Conservation (phyloP, 2,888 invertebrate genomes). For the Oscheius sp. region DNA sequence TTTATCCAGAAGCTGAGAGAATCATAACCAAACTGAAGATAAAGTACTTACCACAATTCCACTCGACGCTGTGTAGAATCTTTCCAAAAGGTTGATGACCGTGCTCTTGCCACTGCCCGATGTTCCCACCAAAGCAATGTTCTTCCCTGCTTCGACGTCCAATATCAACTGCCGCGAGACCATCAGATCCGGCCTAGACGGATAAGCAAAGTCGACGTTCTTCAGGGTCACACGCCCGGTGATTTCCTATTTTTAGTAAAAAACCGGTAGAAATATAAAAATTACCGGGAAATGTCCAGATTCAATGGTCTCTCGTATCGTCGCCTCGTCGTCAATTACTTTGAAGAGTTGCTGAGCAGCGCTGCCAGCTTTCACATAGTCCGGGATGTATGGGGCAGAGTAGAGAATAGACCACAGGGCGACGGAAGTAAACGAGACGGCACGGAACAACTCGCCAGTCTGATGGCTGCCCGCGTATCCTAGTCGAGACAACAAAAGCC, state of each 20-base stretch:
- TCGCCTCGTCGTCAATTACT: slow-evolving; percentile 17
- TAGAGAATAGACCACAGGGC: slow-evolving; percentile 32
- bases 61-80: slow-evolving; percentile 72
- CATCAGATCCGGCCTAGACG: slow-evolving; percentile 80
- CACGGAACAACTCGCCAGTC: slow-evolving; percentile 12
- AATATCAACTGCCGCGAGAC: slow-evolving; percentile 74
- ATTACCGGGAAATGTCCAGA: slow-evolving; percentile 19
- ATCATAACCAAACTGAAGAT: too few relatives aligned
- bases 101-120: slow-evolving; percentile 75
- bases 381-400: slow-evolving; percentile 23
- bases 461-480: slow-evolving; percentile 40
- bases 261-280: background rate
- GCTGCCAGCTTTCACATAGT: slow-evolving; percentile 25
- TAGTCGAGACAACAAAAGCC: slow-evolving; percentile 43
- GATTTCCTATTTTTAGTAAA: slow-evolving; percentile 38
- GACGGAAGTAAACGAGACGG: slow-evolving; percentile 7
- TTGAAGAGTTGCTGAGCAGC: slow-evolving; percentile 24
- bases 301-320: slow-evolving; percentile 6
- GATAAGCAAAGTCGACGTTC: slow-evolving; percentile 85
- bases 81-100: slow-evolving; percentile 73
- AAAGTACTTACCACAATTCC: slow-evolving; percentile 64
- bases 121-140: slow-evolving; percentile 74
- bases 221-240: slow-evolving; percentile 81
- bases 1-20: slow-evolving; percentile 49
- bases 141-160: slow-evolving; percentile 37